Base-by-base conservation (phyloP, 1,140 invertebrate species). In the Protaetia brevitarsis region DNA sequence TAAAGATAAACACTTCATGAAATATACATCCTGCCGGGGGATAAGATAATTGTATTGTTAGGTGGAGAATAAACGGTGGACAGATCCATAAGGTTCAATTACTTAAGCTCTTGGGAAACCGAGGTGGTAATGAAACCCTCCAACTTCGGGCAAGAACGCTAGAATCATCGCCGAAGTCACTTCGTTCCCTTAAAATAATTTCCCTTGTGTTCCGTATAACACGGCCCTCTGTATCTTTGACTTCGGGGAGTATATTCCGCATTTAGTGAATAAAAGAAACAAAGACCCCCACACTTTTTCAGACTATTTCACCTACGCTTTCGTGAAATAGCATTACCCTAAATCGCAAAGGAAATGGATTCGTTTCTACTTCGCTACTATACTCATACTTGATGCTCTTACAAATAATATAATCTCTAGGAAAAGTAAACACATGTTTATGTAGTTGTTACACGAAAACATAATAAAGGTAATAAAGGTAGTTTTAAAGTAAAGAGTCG, bases 11-110 rank as follows among this genome's bases (percentile, higher is more conserved):
- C 41, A 45, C 41, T 3, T 3, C 41, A 45, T 45, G 41, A 45
- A 45, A 45, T 45, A 45, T 45, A 21, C 41, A 45, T 45, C 10
- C n/a, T n/a, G n/a, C n/a, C 41, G 13, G 13, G 5, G 41, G 41
- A 45, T 45, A 45, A 45, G 41, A 45, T 45, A 45, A 45, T 45
- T 45, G 41, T 45, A 45, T 45, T 45, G 41, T 45, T 45, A 45
- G 41, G 41, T 45, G 41, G 3, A 45, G 41, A 45, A 45, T 45
- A 45, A 45, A 45, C 23, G 41, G 41, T 45, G 13, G 41, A 45
- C 41, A 45, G 41, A 45, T 45, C 41, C 41, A 45, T 45, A 45
- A 45, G 41, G 41, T 45, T 45, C 41, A 45, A 45, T 45, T 45
- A 45, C 41, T 45, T 45, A 45, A 45, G 41, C 41, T 45, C 41